Percentiles rank a stretch among this genome's conserved stretches.
phyloP scores from a whole-genome alignment of 23 tunicate genomes.

The Halocynthia aurantium region DNA sequence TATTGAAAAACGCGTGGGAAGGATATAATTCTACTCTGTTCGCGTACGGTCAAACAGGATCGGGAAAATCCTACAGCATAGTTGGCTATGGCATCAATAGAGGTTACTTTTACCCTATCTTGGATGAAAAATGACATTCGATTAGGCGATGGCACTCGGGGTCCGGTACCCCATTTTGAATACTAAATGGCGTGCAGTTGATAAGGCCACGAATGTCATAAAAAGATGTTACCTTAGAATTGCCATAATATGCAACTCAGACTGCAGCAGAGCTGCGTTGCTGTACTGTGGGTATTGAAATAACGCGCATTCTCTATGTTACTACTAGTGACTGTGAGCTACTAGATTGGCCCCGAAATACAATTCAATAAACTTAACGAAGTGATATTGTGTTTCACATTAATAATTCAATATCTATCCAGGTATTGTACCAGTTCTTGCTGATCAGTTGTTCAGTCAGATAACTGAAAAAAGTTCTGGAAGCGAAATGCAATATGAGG shows the following conservation, averaged over 20 bases:
- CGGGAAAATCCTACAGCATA: conserved; percentile 78
- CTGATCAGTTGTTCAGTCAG: conserved; percentile 10
- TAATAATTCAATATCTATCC: not conserved
- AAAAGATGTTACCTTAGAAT: too few species aligned
- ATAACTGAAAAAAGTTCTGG: not conserved
- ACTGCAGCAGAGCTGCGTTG: too few species aligned
- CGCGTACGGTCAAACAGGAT: conserved; percentile 83
- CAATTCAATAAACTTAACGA: not conserved
- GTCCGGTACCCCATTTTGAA: too few species aligned
- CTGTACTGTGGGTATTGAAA: too few species aligned
- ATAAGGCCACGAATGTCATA: too few species aligned
- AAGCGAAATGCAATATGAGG: conserved; percentile 11
- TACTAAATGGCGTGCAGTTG: too few species aligned
- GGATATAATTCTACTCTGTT: conserved; percentile 77
- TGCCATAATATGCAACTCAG: too few species aligned
- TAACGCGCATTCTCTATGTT: too few species aligned
- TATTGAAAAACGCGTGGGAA: conserved; percentile 66
- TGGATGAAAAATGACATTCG: too few species aligned
- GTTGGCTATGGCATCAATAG: conserved; percentile 45
- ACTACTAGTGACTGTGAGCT: too few species aligned
- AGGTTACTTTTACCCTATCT: conserved; percentile 9
- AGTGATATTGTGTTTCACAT: not conserved
- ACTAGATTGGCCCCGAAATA: not conserved
- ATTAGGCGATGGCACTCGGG: too few species aligned
- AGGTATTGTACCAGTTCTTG: conserved; percentile 31